Evolutionary conservation across 1,140 invertebrate genomes (phyloP).

Genomic region (Ganaspis sp.): DNA sequence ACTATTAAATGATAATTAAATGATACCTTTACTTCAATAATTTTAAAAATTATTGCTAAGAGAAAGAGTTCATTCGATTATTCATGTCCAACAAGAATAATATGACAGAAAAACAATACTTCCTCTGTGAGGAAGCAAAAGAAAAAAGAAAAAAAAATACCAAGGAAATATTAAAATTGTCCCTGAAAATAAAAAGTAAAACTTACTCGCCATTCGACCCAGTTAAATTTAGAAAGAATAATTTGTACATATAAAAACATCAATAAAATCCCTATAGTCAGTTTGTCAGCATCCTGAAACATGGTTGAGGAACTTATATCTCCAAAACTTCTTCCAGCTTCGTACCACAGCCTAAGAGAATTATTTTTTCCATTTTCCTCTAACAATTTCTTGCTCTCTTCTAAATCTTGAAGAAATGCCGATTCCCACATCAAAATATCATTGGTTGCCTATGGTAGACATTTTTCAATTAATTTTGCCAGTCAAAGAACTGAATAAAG

Average conservation of each 20-base stretch:
- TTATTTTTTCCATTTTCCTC: conserved; percentile 52
- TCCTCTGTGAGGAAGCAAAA: too few relatives aligned
- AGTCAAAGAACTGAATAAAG: too few relatives aligned
- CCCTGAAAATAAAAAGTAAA: conserved; percentile 16
- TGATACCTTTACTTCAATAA: too few relatives aligned
- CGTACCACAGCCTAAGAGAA: conserved; percentile 78
- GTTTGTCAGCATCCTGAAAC: conserved; percentile 84
- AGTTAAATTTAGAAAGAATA: conserved; percentile 85
- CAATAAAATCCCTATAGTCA: conserved; percentile 81
- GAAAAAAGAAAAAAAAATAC: too few relatives aligned
- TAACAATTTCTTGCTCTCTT: conserved; percentile 60
- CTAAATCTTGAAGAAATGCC: conserved; percentile 77
- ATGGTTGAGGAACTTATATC: conserved; percentile 83
- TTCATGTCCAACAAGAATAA: too few relatives aligned
- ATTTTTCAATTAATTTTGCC: too few relatives aligned
- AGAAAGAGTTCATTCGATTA: too few relatives aligned
- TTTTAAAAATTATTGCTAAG: too few relatives aligned
- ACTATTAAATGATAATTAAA: too few relatives aligned
- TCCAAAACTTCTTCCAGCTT: conserved; percentile 83
- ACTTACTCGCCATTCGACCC: conserved; percentile 83
- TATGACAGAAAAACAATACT: too few relatives aligned
- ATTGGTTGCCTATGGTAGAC: conserved; percentile 79
- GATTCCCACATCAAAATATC: conserved; percentile 82
- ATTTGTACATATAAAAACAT: conserved; percentile 86
- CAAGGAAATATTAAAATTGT: too few relatives aligned